Percentiles rank a stretch among this genome's conserved stretches.
These are phyloP conservation scores for Ceratothoa steindachneri DNA, from an alignment of 2,888 invertebrate genomes.

Conservation along the genomic window DNA sequence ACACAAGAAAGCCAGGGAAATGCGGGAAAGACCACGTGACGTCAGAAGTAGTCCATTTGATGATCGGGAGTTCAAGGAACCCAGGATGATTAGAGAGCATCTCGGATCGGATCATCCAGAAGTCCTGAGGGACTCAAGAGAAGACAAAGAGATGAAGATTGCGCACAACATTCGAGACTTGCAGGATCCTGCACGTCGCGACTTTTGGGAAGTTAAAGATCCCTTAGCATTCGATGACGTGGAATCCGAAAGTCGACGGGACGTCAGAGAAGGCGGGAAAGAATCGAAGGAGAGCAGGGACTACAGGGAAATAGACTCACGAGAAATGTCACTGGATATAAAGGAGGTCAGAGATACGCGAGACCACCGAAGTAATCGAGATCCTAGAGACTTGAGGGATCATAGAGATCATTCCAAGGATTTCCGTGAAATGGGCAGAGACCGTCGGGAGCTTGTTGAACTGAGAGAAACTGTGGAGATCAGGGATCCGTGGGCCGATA, in stretches of 20 bases:
- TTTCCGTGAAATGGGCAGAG: constrained; percentile 1
- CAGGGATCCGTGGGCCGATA: not conserved
- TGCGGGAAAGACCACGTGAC: not conserved
- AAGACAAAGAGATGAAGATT: not conserved
- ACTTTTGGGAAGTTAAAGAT: constrained; percentile 2
- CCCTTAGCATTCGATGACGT: not conserved
- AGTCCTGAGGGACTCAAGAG: not conserved
- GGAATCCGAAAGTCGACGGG: not conserved
- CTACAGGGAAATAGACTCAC: not conserved
- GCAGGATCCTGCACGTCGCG: not conserved
- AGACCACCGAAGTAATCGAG: not conserved
- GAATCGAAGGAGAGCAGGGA: not conserved
- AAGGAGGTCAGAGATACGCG: not conserved
- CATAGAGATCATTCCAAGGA: not conserved
- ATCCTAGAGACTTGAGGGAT: not conserved
- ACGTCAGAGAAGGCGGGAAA: not conserved
- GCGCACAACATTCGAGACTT: not conserved
- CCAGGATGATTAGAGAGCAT: not conserved
- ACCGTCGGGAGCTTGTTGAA: not conserved
- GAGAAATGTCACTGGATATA: not conserved
- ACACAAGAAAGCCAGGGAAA: not conserved
- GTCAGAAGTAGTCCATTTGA: not conserved
- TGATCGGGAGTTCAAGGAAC: constrained; percentile 1
- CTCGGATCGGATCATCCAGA: not conserved
- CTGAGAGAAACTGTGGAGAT: not conserved